Evolutionary conservation across 23 tunicate genomes (phyloP).

Genomic region (Ascidia mentula): DNA sequence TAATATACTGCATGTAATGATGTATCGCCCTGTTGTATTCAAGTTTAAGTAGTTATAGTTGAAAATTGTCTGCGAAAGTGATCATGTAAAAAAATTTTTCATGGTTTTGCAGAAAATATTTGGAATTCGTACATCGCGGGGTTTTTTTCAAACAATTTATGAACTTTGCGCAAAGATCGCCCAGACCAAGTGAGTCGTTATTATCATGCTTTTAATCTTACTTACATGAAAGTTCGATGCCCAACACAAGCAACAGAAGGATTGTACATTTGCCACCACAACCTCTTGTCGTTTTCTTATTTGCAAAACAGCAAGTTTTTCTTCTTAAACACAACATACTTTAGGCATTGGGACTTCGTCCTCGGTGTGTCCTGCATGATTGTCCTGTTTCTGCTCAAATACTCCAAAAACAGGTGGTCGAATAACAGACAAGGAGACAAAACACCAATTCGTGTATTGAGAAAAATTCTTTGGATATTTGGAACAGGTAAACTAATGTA

Average conservation of each 20-base stretch:
- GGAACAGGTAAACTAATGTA: slow-evolving; percentile 51
- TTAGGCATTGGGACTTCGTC: slow-evolving; percentile 54
- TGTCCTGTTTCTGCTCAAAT: slow-evolving; percentile 47
- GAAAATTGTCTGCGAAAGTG: too few species aligned
- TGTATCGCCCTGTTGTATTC: too few species aligned
- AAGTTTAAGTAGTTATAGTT: too few species aligned
- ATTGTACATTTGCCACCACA: too few species aligned
- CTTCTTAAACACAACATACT: not conserved
- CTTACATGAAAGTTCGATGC: too few species aligned
- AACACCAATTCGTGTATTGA: not conserved
- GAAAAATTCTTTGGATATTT: slow-evolving; percentile 61
- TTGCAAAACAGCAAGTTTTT: not conserved
- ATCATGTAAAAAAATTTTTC: too few species aligned
- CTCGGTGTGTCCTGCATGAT: slow-evolving; percentile 67
- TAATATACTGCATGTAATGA: too few species aligned
- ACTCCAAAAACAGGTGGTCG: slow-evolving; percentile 56
- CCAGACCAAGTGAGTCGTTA: slow-evolving; percentile 52
- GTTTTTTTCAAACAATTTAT: slow-evolving; percentile 48
- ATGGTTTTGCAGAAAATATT: slow-evolving; percentile 48
- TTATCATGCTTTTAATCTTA: too few species aligned
- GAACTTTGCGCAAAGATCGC: slow-evolving; percentile 38
- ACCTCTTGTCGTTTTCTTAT: too few species aligned
- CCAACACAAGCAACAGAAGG: too few species aligned
- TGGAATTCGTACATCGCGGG: slow-evolving; percentile 58
- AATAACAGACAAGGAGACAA: slow-evolving; percentile 39